phyloP scores from a whole-genome alignment of 2,888 invertebrate genomes.

The Troides oblongomaculatus region DNA sequence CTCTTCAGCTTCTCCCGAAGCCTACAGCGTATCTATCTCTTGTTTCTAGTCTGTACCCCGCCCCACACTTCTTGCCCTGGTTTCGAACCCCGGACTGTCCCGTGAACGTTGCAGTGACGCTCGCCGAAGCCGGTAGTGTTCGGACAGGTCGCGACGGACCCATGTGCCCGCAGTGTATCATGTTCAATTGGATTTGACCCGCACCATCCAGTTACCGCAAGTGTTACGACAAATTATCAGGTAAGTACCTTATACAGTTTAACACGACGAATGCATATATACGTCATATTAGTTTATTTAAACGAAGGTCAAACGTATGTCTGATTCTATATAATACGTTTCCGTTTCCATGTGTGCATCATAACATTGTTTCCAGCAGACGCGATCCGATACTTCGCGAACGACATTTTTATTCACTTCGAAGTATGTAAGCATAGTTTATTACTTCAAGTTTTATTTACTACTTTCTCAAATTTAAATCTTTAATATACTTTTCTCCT shows the following conservation, averaged over 20 bases:
- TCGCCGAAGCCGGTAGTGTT: slow-evolving; percentile 31
- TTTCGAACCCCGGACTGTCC: slow-evolving; percentile 31
- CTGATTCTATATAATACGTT: no score
- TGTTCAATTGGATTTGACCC: slow-evolving; percentile 54
- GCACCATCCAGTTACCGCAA: slow-evolving; percentile 35
- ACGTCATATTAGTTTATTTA: no score
- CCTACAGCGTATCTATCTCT: slow-evolving; percentile 33
- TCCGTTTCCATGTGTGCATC: no score
- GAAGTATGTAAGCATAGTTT: no score
- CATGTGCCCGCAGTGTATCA: slow-evolving; percentile 47
- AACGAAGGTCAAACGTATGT: no score
- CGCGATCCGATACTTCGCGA: no score
- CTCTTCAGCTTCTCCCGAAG: slow-evolving; percentile 13
- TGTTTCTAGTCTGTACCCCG: slow-evolving; percentile 41
- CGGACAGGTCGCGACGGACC: slow-evolving; percentile 28
- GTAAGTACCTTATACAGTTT: slow-evolving; percentile 36
- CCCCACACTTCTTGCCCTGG: slow-evolving; percentile 36
- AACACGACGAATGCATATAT: no score
- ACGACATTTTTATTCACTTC: no score
- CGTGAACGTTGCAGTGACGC: slow-evolving; percentile 31
- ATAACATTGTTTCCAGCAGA: no score
- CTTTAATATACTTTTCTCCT: no score
- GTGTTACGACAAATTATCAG: slow-evolving; percentile 39
- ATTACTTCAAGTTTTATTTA: no score
- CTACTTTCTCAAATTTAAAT: no score